Evolutionary conservation across 2,113 vertebrate genomes (phyloP).

Genomic region (Arenaria interpres): DNA sequence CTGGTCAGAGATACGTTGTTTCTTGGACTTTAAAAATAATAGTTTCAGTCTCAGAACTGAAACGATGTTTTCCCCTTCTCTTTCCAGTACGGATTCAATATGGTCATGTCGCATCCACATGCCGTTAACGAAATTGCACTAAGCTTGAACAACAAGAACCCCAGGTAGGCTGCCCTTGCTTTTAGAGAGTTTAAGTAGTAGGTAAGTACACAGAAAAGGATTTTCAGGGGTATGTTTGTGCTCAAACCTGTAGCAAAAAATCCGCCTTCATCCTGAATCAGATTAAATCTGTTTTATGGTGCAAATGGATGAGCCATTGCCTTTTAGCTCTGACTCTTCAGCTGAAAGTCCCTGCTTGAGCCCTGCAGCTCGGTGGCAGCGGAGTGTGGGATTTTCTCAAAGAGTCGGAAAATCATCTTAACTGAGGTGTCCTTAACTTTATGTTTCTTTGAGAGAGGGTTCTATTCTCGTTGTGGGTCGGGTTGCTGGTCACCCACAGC

Average conservation of each 20-base stretch:
- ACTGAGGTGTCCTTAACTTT: background rate
- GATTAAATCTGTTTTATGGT: accelerated
- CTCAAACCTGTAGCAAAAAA: background rate
- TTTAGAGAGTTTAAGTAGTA: background rate
- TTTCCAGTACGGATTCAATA: slow-evolving; percentile 94
- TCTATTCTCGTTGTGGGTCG: accelerated
- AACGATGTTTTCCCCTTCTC: background rate
- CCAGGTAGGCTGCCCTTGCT: slow-evolving; percentile 79
- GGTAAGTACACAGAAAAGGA: background rate
- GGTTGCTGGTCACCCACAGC: background rate
- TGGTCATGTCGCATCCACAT: slow-evolving; percentile 98
- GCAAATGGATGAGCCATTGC: accelerated
- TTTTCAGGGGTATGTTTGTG: background rate
- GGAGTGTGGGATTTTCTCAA: background rate
- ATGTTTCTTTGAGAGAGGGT: background rate
- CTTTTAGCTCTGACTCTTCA: accelerated
- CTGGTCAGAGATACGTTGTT: background rate
- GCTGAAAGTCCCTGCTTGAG: background rate
- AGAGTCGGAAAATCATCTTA: background rate
- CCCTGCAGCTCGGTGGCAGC: background rate
- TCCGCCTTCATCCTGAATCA: no score
- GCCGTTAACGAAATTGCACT: slow-evolving; percentile 97
- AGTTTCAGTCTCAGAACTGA: background rate
- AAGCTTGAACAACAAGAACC: slow-evolving; percentile 96
- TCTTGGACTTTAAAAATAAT: background rate